These are phyloP conservation scores for Machimus rusticus DNA, from an alignment of 2,888 invertebrate genomes.

Conservation along the genomic window DNA sequence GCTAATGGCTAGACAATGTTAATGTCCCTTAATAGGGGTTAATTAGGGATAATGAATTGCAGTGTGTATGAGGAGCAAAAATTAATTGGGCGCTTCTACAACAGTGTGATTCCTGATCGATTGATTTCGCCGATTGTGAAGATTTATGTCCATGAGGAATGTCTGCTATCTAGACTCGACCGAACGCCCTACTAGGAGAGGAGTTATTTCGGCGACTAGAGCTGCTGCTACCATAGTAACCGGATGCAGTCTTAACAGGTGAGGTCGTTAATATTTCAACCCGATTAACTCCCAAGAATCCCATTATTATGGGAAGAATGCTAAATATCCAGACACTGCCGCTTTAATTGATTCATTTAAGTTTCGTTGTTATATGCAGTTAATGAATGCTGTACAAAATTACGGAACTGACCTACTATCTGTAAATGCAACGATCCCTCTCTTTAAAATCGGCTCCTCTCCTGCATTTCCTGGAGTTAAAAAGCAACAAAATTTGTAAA, in stretches of 20 bases:
- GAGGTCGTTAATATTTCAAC: not conserved
- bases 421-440: not conserved
- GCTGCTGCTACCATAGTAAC: not conserved
- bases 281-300: not conserved
- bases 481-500: not conserved
- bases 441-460: not conserved
- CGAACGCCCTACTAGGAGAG: not conserved
- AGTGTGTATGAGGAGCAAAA: slow-evolving; percentile 43
- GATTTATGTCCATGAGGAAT: slow-evolving; percentile 5
- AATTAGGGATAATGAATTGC: slow-evolving; percentile 46
- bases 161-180: not conserved
- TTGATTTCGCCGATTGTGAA: slow-evolving; percentile 5
- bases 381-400: not conserved
- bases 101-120: slow-evolving; percentile 9
- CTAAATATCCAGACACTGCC: not conserved
- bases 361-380: not conserved
- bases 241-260: slow-evolving; percentile 33
- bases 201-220: not conserved
- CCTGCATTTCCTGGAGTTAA: not conserved
- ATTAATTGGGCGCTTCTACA: slow-evolving; percentile 31
- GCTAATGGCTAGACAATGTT: slow-evolving; percentile 46
- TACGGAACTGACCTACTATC: not conserved
- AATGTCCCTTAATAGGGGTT: slow-evolving; percentile 45
- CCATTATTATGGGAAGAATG: not conserved
- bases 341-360: not conserved